Evolutionary conservation across 2,797 vertebrate genomes (phyloP).

Genomic region (Petrocephalus schoutedeni): DNA sequence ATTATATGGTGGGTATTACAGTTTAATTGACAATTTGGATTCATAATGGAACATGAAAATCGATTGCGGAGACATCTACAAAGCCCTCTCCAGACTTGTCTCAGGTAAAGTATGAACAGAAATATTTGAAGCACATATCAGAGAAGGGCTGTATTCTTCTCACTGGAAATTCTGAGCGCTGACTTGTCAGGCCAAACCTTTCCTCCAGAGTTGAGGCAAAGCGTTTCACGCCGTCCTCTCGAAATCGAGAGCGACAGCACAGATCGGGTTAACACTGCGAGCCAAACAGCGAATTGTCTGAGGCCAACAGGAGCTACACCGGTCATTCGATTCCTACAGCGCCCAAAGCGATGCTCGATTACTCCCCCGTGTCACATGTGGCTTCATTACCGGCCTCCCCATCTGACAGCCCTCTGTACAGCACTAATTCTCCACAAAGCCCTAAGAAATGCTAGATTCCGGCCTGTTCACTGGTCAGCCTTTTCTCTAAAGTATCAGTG

Average conservation of each 20-base stretch:
- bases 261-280: background rate
- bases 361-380: background rate
- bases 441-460: background rate
- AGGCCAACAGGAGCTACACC: background rate
- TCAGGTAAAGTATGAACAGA: background rate
- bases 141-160: background rate
- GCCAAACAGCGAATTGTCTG: background rate
- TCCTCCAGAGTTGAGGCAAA: background rate
- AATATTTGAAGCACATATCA: background rate
- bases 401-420: background rate
- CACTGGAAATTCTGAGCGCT: background rate
- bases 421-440: background rate
- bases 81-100: background rate
- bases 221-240: background rate
- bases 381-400: background rate
- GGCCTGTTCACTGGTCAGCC: background rate
- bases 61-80: background rate
- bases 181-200: background rate
- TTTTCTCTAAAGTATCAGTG: background rate
- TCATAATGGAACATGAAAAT: background rate
- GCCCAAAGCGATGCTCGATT: background rate
- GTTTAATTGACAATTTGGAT: background rate
- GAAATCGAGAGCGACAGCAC: background rate
- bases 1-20: background rate
- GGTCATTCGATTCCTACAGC: background rate